Base-by-base conservation (phyloP, 1,140 invertebrate species). In the Leptinotarsa lineolata region DNA sequence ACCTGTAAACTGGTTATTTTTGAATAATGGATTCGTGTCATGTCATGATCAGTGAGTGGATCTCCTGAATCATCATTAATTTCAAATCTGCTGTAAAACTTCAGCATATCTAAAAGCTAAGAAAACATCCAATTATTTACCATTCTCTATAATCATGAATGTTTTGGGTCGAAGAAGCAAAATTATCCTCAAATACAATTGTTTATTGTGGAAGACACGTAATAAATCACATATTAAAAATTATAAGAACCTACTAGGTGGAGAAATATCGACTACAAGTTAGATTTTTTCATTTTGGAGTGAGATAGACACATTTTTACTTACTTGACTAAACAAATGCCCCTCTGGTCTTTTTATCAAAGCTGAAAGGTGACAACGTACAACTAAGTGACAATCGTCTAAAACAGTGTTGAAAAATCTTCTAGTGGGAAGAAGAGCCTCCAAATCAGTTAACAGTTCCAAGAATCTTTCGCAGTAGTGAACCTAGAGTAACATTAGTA, bases 51-150 rank as follows among this genome's bases (percentile, higher is more conserved):
- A 0, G 93, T 97, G 22, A 99, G 87, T 0, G 97, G 94, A 84
- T 98, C 95, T 0, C 98, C 98, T 2, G 93, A 95, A 78, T 95
- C 92, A 83, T 99, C 97, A 85, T 95, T 97, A 72, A 99, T 99
- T 86, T 99, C 98, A 87, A 99, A 99, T 74, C 94, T 89, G 0
- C 95, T 92, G 85, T 99, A 99, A 81, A 99, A 98, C 83, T 97
- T 97, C 13, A 99, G 85, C 91, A 97, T 97, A 75, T 98, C 94
- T 77, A 99, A 84, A 4, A 99, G 86, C 92, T 99, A 87, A 24
- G 90, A 89, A 79, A 81, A 82, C 81, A 83, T 59, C 30, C 8
- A 39, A 11, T 39, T 39, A 39, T 39, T 39, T 3, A 39, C 30
- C 11, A 39, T 39, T 30, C 30, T 30, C 30, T 30, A 11, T 30